Evolutionary conservation across 2,888 invertebrate genomes (phyloP).

Genomic region (Siphonodentalium dalli): DNA sequence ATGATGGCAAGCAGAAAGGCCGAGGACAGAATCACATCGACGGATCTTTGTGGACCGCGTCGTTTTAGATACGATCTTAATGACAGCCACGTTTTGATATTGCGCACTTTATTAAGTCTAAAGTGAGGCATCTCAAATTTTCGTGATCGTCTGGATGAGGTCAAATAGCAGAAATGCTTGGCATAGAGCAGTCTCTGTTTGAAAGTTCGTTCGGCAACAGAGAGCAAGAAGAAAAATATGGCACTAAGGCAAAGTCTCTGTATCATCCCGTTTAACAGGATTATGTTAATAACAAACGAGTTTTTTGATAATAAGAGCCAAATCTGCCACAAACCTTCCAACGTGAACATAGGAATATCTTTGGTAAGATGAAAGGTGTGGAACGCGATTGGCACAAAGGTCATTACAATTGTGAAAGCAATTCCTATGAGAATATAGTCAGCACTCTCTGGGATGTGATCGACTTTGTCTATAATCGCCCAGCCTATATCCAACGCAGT

Average conservation of each 20-base stretch:
- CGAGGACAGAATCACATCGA: constrained; percentile 93
- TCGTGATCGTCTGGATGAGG: constrained; percentile 87
- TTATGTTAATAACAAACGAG: constrained; percentile 48
- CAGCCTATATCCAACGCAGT: constrained; percentile 94
- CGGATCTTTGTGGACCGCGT: constrained; percentile 93
- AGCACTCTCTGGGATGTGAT: constrained; percentile 78
- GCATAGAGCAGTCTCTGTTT: constrained; percentile 92
- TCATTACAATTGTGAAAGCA: constrained; percentile 55
- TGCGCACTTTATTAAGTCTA: constrained; percentile 91
- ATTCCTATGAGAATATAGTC: constrained; percentile 77
- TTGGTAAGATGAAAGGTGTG: constrained; percentile 51
- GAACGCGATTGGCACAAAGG: constrained; percentile 53
- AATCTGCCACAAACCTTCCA: constrained; percentile 26
- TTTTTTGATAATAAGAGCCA: constrained; percentile 22
- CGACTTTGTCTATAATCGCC: constrained; percentile 90
- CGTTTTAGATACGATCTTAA: constrained; percentile 93
- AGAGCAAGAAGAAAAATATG: constrained; percentile 87
- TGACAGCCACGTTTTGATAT: constrained; percentile 96
- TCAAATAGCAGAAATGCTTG: constrained; percentile 92
- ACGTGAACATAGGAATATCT: constrained; percentile 29
- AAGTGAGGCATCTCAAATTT: constrained; percentile 96
- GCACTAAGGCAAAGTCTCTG: constrained; percentile 69
- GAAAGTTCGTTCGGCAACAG: constrained; percentile 93
- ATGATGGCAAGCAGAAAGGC: constrained; percentile 88
- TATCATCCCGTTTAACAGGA: constrained; percentile 58